phyloP scores from a whole-genome alignment of 2,797 vertebrate species.

The Hydrophis major region DNA sequence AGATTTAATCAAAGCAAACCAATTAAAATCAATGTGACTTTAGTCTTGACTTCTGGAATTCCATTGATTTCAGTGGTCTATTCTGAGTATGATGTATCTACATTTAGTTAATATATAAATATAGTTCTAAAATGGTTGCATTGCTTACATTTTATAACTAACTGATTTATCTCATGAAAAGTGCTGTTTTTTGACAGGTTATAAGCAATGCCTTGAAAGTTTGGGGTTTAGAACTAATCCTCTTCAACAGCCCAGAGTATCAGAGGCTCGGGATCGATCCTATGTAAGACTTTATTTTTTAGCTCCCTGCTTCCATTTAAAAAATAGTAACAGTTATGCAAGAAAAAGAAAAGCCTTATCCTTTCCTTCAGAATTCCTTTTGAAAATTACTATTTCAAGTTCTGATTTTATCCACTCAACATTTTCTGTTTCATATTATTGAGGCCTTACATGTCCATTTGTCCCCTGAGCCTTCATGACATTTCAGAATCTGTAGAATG shows the following conservation, averaged over 20 bases:
- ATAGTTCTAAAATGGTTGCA: conserved; percentile 24
- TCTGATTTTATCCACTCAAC: conserved; percentile 35
- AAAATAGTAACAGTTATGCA: conserved; percentile 12
- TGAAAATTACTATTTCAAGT: conserved; percentile 25
- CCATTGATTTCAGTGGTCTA: background rate
- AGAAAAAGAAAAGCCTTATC: background rate
- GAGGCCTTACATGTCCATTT: conserved; percentile 26
- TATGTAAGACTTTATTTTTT: conserved; percentile 80
- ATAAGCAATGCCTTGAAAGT: conserved; percentile 98
- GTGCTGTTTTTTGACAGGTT: conserved; percentile 79
- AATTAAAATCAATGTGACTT: background rate
- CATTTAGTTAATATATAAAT: background rate
- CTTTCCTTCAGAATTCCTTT: conserved; percentile 37
- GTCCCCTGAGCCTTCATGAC: conserved; percentile 32
- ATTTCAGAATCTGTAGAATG: conserved; percentile 35
- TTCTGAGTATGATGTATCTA: background rate
- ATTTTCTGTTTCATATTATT: conserved; percentile 33
- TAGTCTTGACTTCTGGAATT: background rate
- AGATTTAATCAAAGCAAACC: background rate
- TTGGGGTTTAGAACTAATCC: conserved; percentile 96
- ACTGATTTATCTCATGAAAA: conserved; percentile 55
- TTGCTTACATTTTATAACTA: conserved; percentile 52
- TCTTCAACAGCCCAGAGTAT: conserved; percentile 98
- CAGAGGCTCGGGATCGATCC: conserved; percentile 92
- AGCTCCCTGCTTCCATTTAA: conserved; percentile 48